Percentiles rank a stretch among this genome's conserved stretches.
phyloP scores from a whole-genome alignment of 2,888 invertebrate genomes.

The Nipponacmea schrenckii region DNA sequence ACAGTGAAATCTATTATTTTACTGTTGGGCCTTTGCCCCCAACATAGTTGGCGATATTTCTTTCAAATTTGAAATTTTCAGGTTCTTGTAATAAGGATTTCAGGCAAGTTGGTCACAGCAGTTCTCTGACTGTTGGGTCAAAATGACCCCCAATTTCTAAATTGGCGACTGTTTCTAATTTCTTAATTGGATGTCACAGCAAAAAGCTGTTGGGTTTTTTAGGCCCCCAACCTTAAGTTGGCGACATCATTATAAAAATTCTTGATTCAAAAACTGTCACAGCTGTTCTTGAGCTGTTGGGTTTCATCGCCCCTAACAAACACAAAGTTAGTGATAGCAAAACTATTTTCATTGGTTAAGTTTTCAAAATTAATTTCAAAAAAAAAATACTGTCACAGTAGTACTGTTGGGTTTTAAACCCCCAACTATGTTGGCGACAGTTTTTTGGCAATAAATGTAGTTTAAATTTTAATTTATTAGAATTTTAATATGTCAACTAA shows the following conservation, averaged over 20 bases:
- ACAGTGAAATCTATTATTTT: not conserved
- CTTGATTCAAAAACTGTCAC: not conserved
- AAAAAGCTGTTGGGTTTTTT: conserved; percentile 41
- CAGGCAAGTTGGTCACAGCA: conserved; percentile 22
- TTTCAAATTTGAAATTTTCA: not conserved
- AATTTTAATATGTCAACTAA: no score
- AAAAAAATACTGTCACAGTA: no score
- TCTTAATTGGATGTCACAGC: conserved; percentile 30
- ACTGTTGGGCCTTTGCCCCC: conserved; percentile 12
- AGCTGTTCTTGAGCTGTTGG: no score
- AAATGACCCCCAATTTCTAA: conserved; percentile 22
- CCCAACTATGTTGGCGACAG: no score
- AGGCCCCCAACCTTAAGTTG: conserved; percentile 42
- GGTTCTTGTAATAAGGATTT: not conserved
- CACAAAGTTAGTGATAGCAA: no score
- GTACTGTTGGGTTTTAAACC: no score
- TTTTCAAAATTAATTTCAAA: no score
- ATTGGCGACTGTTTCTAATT: conserved; percentile 23
- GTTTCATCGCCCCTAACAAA: no score
- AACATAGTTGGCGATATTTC: conserved; percentile 4
- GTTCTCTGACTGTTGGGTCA: conserved; percentile 15
- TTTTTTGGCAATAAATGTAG: no score
- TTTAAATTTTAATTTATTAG: no score
- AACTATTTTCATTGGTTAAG: no score
- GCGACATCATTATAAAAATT: conserved; percentile 23